Evolutionary conservation across 2,113 vertebrate genomes (phyloP), one percentile per base, ranked within the genome.

Genomic region (Paramisgurnus dabryanus): DNA sequence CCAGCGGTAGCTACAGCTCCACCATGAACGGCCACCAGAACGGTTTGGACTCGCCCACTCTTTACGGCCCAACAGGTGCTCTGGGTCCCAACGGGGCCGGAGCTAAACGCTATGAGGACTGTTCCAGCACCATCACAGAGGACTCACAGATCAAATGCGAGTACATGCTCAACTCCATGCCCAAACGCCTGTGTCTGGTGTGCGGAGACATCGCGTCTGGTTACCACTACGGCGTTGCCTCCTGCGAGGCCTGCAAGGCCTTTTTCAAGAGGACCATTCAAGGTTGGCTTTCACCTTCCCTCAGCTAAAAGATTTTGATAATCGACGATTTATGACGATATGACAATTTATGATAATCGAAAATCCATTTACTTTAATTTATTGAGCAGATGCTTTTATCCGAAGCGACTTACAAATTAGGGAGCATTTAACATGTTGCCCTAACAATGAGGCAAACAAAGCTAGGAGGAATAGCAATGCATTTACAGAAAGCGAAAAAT

Each of bases 261-360:
- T 99, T 99, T 94, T 99, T 99, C 95, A 99, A 99, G 93, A 96
- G 97, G 90, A 99, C 97, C 81, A 99, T 99, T 91, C 98, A 99
- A 98, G 98, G 97, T 99, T 90, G 92, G 94, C 93, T 95, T 83
- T n/a, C 58, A 80, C 66, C 84, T 91, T 88, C 53, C 57, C 39
- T 64, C 63, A 85, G 71, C 75, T 68, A 79, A 18, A 80, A 34
- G 1, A 34, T 22, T 22, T 22, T 22, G 22, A 22, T 22, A 22
- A 22, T 0, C 22, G 1, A 22, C 22, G n/a, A 58, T 58, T 17
- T 18, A 7, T 17, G 55, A 45, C 40, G 34, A 39, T 18, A 7
- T 17, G 55, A 45, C 40, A 17, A 39, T 66, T 22, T 4, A 3
- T 13, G 10, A 4, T 18, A 41, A 53, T 50, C 53, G 13, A 15